A percentile compares a stretch with the other conserved stretches of the same genome.
Conservation (phyloP, 2,888 invertebrate species). For the Drosophila longiperda region DNA sequence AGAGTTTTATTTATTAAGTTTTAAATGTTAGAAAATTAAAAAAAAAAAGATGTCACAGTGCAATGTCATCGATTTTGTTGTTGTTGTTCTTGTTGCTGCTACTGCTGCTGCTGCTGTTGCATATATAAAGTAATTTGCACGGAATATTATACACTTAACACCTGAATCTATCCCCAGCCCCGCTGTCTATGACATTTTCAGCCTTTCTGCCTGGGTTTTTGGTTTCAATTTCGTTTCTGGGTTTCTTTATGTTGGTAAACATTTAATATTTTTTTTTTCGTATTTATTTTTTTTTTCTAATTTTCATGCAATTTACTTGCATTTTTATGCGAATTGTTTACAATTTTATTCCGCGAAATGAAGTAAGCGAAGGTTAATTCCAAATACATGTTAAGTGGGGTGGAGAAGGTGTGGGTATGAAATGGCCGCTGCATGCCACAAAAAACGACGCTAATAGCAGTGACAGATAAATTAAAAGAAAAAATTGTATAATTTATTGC, state of each 20-base stretch:
- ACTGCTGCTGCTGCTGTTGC: conserved; percentile 31
- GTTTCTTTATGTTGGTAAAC: not conserved
- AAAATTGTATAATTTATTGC: conserved; percentile 71
- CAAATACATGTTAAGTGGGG: conserved; percentile 24
- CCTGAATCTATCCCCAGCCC: not conserved
- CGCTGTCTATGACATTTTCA: not conserved
- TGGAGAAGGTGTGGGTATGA: not conserved
- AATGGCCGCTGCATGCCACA: not conserved
- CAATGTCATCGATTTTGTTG: conserved; percentile 10
- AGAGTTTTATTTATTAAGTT: no score
- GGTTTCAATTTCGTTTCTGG: not conserved
- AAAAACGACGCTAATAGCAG: conserved; percentile 36
- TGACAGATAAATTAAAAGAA: conserved; percentile 64
- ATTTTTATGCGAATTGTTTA: conserved; percentile 64
- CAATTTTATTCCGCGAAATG: conserved; percentile 59
- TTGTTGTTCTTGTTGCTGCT: not conserved
- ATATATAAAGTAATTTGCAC: conserved; percentile 63
- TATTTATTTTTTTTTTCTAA: conserved; percentile 24
- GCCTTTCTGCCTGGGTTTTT: not conserved
- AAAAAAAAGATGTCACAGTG: not conserved
- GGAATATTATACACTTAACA: conserved; percentile 39
- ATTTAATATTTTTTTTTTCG: conserved; percentile 7
- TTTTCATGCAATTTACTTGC: conserved; percentile 68
- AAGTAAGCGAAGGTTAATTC: conserved; percentile 39
- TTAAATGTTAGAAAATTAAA: no score